Conservation (phyloP, 2,797 vertebrate species). For the Schizopygopsis malacanthus region DNA sequence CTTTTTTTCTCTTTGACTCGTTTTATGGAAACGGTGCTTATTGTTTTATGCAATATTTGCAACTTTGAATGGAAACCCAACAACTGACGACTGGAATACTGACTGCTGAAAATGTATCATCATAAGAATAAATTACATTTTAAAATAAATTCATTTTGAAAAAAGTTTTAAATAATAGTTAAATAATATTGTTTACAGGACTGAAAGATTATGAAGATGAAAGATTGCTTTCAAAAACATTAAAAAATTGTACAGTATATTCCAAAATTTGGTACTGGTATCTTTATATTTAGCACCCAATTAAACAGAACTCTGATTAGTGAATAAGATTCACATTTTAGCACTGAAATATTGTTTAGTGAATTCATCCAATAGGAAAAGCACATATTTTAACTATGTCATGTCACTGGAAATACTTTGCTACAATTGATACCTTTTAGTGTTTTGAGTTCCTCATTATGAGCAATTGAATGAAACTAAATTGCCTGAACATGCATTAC, state of each 20-base stretch:
- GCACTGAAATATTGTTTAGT: background rate
- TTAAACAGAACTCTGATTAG: background rate
- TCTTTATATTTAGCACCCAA: background rate
- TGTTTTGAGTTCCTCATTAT: constrained; percentile 30
- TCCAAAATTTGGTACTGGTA: background rate
- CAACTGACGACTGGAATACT: background rate
- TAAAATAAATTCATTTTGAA: no score
- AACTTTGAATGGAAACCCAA: no score
- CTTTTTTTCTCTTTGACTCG: no score
- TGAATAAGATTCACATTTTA: background rate
- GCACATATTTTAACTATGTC: background rate
- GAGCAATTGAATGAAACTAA: constrained; percentile 38
- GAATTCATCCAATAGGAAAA: background rate
- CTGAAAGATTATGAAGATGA: no score
- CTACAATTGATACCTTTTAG: background rate
- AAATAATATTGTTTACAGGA: no score
- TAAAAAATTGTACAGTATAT: background rate
- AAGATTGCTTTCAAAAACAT: no score
- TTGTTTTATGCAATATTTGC: no score
- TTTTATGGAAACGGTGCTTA: no score
- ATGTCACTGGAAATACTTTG: constrained; percentile 20
- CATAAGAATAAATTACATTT: no score
- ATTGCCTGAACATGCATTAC: constrained; percentile 56
- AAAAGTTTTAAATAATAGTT: no score
- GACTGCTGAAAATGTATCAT: background rate